Percentiles rank a stretch among this genome's conserved stretches.
Conservation (phyloP, 2,113 vertebrate genomes). For the Scolopax mira region DNA sequence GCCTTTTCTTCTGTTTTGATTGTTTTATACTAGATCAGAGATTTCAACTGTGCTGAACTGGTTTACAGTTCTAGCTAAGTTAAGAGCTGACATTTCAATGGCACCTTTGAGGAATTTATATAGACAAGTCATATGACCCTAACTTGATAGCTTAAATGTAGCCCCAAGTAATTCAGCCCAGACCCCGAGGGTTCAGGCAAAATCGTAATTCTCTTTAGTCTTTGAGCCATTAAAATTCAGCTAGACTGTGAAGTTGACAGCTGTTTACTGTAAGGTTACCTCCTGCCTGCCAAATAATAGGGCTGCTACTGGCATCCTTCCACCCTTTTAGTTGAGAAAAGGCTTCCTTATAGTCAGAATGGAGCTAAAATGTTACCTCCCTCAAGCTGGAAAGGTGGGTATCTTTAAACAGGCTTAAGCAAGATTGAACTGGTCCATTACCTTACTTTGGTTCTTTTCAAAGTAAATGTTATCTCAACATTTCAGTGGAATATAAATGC, state of each 20-base stretch:
- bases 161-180: slow-evolving; percentile 18
- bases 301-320: slow-evolving; percentile 37
- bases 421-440: not conserved
- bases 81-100: slow-evolving; percentile 41
- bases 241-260: slow-evolving; percentile 46
- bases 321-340: not conserved
- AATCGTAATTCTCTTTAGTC: slow-evolving; percentile 8
- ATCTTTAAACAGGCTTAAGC: not conserved
- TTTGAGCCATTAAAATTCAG: slow-evolving; percentile 53
- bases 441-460: not conserved
- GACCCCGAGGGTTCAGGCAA: not conserved
- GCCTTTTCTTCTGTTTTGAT: not conserved
- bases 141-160: not conserved
- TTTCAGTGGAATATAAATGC: not conserved
- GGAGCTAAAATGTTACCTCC: not conserved
- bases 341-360: not conserved
- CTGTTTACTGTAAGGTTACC: slow-evolving; percentile 66
- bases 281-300: slow-evolving; percentile 60
- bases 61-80: slow-evolving; percentile 4
- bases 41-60: not conserved
- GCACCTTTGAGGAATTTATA: slow-evolving; percentile 33
- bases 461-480: not conserved
- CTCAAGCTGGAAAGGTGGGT: not conserved
- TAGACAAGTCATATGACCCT: slow-evolving; percentile 31
- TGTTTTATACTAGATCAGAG: not conserved